phyloP scores from a whole-genome alignment of 2,888 invertebrate genomes.

The Dromius quadrimaculatus region DNA sequence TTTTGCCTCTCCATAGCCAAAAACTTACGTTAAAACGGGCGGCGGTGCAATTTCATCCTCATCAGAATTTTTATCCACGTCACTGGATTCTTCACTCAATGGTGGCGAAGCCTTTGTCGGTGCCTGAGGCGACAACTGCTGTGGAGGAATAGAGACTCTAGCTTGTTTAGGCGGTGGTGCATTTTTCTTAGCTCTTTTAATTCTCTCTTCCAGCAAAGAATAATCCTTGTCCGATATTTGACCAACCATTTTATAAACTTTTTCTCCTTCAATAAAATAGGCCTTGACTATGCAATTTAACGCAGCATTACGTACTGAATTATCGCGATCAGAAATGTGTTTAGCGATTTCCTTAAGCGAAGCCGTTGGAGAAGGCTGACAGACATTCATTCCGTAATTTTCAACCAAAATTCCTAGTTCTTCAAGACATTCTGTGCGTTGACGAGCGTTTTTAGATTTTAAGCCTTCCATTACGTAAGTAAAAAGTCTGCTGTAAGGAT shows the following conservation, averaged over 20 bases:
- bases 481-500: constrained; percentile 90
- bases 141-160: constrained; percentile 64
- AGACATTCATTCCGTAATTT: constrained; percentile 85
- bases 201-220: constrained; percentile 93
- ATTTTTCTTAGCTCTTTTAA: constrained; percentile 87
- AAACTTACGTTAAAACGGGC: constrained; percentile 38
- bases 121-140: constrained; percentile 56
- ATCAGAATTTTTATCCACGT: constrained; percentile 63
- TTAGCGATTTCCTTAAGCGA: constrained; percentile 92
- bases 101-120: constrained; percentile 65
- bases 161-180: constrained; percentile 66
- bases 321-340: constrained; percentile 96
- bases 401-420: constrained; percentile 90
- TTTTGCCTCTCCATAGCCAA: background rate
- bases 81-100: constrained; percentile 62
- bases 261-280: constrained; percentile 91
- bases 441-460: constrained; percentile 96
- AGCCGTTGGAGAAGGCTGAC: constrained; percentile 82
- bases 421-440: constrained; percentile 95
- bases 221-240: constrained; percentile 95
- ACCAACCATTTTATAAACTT: constrained; percentile 91
- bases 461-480: constrained; percentile 93
- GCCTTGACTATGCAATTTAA: constrained; percentile 93
- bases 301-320: constrained; percentile 94
- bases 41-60: constrained; percentile 58